Evolutionary conservation across 2,113 vertebrate genomes (phyloP), one percentile per base, ranked within the genome.

Genomic region (Holacanthus passer): DNA sequence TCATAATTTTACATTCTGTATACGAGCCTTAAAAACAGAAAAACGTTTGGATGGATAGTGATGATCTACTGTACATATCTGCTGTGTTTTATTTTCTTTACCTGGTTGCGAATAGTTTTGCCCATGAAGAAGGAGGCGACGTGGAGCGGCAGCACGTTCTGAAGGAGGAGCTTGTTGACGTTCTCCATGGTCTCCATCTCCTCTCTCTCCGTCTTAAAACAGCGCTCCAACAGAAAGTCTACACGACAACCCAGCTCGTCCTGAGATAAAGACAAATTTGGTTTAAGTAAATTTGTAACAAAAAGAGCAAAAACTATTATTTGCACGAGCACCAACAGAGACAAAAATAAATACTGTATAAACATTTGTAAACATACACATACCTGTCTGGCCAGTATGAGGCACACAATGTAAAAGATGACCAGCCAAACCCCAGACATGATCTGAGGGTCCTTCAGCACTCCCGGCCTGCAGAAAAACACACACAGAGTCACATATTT

Each of bases 171-270:
- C 64, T 94, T 94, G 82, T 97, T 98, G 60, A 97, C 91, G 41
- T 97, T 97, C 91, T 97, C 96, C 92, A 97, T 96, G 0, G 93
- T 97, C 91, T 98, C 97, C 77, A 97, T 97, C 80, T 97, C 95
- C 32, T 97, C 96, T 0, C 82, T 72, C 83, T 97, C 97, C 52
- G 90, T 83, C 53, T 95, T 84, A 86, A 98, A 97, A 35, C 96
- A 96, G 60, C 92, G 95, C 71, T 96, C 94, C 94, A 97, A 91
- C 77, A 97, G 94, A 91, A 98, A 98, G 84, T 98, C 97, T 2
- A 97, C 92, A 0, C 97, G 96, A 76, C 95, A 96, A 8, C 95
- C 93, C 81, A 97, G 94, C 83, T 98, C 97, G 1, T 97, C 97
- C 97, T 98, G 83, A 32, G 2, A 43, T 22, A 22, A 7, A 35